Evolutionary conservation across 2,888 invertebrate species (phyloP).

Genomic region (Acronicta leporina): DNA sequence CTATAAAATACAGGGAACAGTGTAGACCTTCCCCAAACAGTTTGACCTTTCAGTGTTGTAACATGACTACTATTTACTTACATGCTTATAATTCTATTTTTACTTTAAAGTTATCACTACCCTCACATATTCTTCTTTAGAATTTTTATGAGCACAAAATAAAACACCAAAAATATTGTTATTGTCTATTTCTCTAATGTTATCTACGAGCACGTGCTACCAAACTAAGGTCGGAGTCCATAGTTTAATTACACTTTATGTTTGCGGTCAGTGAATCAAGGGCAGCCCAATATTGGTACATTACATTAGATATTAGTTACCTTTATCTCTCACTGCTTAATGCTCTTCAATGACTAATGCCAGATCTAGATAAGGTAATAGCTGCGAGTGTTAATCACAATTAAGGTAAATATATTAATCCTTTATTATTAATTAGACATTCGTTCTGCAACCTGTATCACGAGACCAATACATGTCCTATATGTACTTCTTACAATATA

Average conservation of each 20-base stretch:
- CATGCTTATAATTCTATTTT: too few relatives aligned
- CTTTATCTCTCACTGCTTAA: conserved; percentile 27
- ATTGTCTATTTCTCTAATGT: not conserved
- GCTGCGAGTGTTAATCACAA: conserved; percentile 7
- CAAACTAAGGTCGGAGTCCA: conserved; percentile 36
- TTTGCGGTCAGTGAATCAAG: conserved; percentile 39
- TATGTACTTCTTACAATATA: too few relatives aligned
- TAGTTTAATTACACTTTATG: conserved; percentile 37
- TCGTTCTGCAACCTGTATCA: too few relatives aligned
- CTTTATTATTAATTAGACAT: too few relatives aligned
- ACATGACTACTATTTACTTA: too few relatives aligned
- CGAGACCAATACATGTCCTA: too few relatives aligned
- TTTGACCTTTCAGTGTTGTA: too few relatives aligned
- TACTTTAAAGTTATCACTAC: not conserved
- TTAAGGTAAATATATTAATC: not conserved
- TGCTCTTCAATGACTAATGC: conserved; percentile 23
- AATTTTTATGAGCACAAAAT: not conserved
- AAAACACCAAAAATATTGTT: not conserved
- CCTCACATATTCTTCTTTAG: too few relatives aligned
- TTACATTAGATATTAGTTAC: conserved; percentile 19
- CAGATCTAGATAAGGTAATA: conserved; percentile 13
- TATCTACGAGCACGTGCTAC: conserved; percentile 16
- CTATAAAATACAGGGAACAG: conserved; percentile 6
- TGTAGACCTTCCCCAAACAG: too few relatives aligned
- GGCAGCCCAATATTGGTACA: conserved; percentile 31